These are phyloP conservation scores for Loripinus fragilis DNA, from an alignment of 2,888 invertebrate genomes.

Conservation along the genomic window DNA sequence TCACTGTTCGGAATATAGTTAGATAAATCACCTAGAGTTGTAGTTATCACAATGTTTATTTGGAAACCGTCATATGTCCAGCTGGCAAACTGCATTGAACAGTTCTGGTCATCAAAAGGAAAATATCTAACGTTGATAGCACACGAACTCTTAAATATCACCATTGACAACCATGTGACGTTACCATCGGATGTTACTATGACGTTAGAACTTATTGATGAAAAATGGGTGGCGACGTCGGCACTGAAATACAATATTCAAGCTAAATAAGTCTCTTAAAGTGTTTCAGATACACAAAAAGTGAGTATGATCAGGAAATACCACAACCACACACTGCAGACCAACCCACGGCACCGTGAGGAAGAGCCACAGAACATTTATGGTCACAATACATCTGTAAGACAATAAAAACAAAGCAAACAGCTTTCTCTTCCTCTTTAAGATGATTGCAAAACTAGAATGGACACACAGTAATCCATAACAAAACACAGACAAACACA, in stretches of 20 bases:
- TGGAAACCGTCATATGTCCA: slow-evolving; percentile 86
- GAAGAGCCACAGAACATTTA: no score
- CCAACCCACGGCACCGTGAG: no score
- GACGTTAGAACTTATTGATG: slow-evolving; percentile 85
- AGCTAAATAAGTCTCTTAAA: no score
- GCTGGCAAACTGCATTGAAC: slow-evolving; percentile 85
- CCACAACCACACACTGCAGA: no score
- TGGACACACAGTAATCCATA: no score
- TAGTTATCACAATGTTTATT: slow-evolving; percentile 80
- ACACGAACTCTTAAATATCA: slow-evolving; percentile 85
- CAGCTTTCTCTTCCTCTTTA: no score
- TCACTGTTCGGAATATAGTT: slow-evolving; percentile 97
- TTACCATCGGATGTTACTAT: slow-evolving; percentile 85
- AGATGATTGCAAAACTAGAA: no score
- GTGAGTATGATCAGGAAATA: no score
- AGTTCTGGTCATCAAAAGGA: slow-evolving; percentile 86
- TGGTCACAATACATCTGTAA: no score
- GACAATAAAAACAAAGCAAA: no score
- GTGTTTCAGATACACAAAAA: no score
- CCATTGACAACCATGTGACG: slow-evolving; percentile 86
- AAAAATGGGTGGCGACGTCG: slow-evolving; percentile 79
- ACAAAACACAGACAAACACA: no score
- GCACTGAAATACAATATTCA: slow-evolving; percentile 79
- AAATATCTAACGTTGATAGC: slow-evolving; percentile 86
- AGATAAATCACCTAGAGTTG: slow-evolving; percentile 92